A percentile compares a stretch with the other conserved stretches of the same genome.
These are phyloP conservation scores for Clitarchus hookeri DNA, from an alignment of 2,888 invertebrate species.

Conservation along the genomic window DNA sequence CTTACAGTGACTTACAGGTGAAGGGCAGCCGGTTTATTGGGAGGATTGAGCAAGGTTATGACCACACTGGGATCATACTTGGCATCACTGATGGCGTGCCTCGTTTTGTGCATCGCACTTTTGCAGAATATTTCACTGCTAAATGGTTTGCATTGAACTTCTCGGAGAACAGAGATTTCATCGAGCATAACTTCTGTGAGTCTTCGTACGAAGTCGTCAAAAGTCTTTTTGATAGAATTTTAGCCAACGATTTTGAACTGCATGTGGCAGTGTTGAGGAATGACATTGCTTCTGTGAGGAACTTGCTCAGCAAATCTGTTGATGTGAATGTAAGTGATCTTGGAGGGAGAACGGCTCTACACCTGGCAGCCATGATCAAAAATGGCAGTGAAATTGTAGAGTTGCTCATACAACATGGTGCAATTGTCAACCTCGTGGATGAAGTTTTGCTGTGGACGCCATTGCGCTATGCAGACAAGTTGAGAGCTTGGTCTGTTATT, in stretches of 20 bases:
- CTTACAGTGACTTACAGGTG: not conserved
- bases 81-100: conserved; percentile 29
- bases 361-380: conserved; percentile 27
- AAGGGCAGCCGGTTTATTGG: conserved; percentile 20
- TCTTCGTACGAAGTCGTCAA: conserved; percentile 29
- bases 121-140: conserved; percentile 37
- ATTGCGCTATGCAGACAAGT: conserved; percentile 32
- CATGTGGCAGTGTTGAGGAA: conserved; percentile 28
- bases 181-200: conserved; percentile 25
- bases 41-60: conserved; percentile 24
- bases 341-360: conserved; percentile 29
- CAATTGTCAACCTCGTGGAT: conserved; percentile 24
- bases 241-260: conserved; percentile 26
- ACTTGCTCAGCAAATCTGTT: not conserved
- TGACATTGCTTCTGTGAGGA: not conserved
- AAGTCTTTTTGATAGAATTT: conserved; percentile 32
- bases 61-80: conserved; percentile 31
- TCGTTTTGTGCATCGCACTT: conserved; percentile 35
- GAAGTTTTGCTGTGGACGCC: conserved; percentile 30
- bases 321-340: conserved; percentile 22
- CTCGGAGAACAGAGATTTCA: conserved; percentile 17
- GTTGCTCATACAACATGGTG: conserved; percentile 7
- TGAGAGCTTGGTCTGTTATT: conserved; percentile 24
- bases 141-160: conserved; percentile 31
- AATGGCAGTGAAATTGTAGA: conserved; percentile 27